A percentile compares a stretch with the other conserved stretches of the same genome.
Evolutionary conservation across 1,140 invertebrate genomes (phyloP).

Genomic region (Diorhabda carinulata): DNA sequence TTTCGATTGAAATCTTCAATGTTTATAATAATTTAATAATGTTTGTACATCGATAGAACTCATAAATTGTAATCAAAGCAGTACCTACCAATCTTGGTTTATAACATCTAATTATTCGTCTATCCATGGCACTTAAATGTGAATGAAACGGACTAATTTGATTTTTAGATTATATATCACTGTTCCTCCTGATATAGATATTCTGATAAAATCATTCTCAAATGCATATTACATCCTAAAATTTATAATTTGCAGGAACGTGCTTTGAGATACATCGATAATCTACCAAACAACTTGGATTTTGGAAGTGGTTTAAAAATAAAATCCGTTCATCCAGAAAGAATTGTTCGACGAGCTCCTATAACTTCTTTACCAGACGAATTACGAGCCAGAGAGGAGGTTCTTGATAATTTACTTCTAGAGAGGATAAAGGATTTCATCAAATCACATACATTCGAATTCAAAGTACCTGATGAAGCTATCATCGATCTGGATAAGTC

Average conservation of each 20-base stretch:
- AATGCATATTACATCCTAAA: not conserved
- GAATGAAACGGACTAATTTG: too few relatives aligned
- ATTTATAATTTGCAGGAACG: constrained; percentile 54
- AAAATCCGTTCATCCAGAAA: constrained; percentile 50
- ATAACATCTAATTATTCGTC: too few relatives aligned
- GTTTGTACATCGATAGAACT: too few relatives aligned
- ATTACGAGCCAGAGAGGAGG: constrained; percentile 66
- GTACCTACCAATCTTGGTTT: too few relatives aligned
- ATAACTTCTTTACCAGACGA: constrained; percentile 59
- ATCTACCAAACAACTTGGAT: constrained; percentile 54
- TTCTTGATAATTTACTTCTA: constrained; percentile 69
- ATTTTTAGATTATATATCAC: too few relatives aligned
- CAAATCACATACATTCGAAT: constrained; percentile 72
- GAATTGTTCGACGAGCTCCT: constrained; percentile 50
- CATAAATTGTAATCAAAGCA: too few relatives aligned
- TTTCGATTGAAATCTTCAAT: too few relatives aligned
- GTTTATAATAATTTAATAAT: too few relatives aligned
- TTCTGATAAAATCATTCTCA: too few relatives aligned
- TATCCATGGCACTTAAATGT: too few relatives aligned
- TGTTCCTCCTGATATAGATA: too few relatives aligned
- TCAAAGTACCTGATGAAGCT: constrained; percentile 66
- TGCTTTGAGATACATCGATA: constrained; percentile 63
- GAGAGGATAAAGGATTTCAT: constrained; percentile 72
- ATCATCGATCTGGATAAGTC: constrained; percentile 65
- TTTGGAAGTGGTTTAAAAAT: constrained; percentile 67